Conservation (phyloP, 2,797 vertebrate genomes). For the Acanthopagrus latus region DNA sequence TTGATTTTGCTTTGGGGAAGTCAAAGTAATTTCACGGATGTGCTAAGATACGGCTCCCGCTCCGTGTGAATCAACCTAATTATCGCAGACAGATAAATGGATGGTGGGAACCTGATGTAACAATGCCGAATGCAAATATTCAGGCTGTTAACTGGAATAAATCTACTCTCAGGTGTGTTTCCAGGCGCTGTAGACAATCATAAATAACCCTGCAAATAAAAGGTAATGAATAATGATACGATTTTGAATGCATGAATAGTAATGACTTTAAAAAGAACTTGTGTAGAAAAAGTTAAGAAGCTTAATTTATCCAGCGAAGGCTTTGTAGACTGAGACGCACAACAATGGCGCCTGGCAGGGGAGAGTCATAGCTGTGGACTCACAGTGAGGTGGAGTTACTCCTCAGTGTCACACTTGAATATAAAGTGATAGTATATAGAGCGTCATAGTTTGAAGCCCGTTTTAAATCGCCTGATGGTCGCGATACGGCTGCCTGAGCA, state of each 20-base stretch:
- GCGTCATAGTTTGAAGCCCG: no score
- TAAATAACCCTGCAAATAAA: constrained; percentile 27
- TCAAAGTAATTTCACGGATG: background rate
- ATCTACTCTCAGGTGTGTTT: constrained; percentile 26
- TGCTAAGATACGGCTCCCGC: background rate
- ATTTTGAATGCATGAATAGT: constrained; percentile 49
- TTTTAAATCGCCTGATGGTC: no score
- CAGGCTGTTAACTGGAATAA: background rate
- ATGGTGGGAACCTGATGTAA: background rate
- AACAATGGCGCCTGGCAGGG: no score
- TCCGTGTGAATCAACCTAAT: constrained; percentile 21
- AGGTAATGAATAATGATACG: constrained; percentile 31
- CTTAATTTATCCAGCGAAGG: constrained; percentile 10
- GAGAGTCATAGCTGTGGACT: no score
- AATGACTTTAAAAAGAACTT: constrained; percentile 24
- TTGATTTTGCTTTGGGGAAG: background rate
- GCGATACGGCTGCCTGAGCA: no score
- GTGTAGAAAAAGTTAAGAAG: constrained; percentile 4
- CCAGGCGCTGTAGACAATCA: constrained; percentile 14
- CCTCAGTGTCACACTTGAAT: no score
- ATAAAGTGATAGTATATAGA: no score
- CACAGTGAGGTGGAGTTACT: no score
- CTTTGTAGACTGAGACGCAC: constrained; percentile 16
- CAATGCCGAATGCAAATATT: constrained; percentile 19
- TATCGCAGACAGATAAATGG: constrained; percentile 20